phyloP scores from a whole-genome alignment of 2,113 vertebrate genomes.

The Aspidoscelis tigris region DNA sequence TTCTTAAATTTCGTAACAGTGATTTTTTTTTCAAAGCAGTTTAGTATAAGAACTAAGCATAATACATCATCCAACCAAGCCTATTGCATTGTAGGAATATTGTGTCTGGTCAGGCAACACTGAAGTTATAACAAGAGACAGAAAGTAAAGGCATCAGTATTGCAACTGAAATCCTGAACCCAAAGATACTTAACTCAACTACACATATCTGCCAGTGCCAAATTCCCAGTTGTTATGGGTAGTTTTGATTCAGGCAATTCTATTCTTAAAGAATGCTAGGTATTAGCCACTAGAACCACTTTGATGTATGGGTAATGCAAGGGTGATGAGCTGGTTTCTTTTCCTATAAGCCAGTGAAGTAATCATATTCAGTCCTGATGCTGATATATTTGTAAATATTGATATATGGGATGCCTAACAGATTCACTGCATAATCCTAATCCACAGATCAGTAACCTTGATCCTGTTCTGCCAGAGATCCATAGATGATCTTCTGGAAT shows the following conservation, averaged over 20 bases:
- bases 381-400: no score
- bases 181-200: not conserved
- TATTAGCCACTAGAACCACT: not conserved
- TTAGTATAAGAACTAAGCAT: not conserved
- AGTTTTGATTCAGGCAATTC: not conserved
- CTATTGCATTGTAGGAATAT: not conserved
- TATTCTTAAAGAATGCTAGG: not conserved
- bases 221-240: no score
- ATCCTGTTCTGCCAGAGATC: no score
- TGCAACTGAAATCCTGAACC: not conserved
- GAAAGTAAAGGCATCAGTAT: not conserved
- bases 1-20: not conserved
- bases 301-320: no score
- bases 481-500: no score
- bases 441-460: no score
- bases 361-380: no score
- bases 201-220: not conserved
- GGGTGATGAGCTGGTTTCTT: no score
- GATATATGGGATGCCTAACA: no score
- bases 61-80: not conserved
- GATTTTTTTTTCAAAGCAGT: not conserved
- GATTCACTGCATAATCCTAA: no score
- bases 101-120: accelerated
- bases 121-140: not conserved
- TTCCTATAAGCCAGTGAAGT: no score